These are phyloP conservation scores for Thomomys bottae DNA, from an alignment of 2,113 vertebrate genomes.

Conservation along the genomic window DNA sequence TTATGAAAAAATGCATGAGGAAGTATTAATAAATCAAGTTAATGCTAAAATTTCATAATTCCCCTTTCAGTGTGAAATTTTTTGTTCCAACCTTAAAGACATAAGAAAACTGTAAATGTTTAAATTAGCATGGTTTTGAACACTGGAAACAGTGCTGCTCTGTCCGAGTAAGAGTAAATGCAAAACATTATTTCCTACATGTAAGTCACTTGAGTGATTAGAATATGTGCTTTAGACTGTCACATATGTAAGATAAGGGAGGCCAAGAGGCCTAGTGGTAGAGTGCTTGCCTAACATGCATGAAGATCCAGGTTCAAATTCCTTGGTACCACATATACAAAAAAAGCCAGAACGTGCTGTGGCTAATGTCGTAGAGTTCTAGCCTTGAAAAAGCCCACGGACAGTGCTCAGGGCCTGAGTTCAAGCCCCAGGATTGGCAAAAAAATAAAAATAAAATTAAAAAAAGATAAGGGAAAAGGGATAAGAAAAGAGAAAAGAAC, in stretches of 20 bases:
- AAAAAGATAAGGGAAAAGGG: too few relatives aligned
- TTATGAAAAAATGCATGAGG: slow-evolving; percentile 76
- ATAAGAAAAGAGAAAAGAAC: background rate
- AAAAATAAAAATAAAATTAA: too few relatives aligned
- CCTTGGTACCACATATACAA: too few relatives aligned
- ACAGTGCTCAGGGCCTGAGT: too few relatives aligned
- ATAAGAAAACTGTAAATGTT: slow-evolving; percentile 34
- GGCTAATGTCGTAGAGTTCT: too few relatives aligned
- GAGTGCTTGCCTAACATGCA: too few relatives aligned
- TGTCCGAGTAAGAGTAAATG: slow-evolving; percentile 80
- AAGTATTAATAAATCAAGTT: slow-evolving; percentile 82
- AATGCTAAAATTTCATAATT: slow-evolving; percentile 80
- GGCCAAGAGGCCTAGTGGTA: too few relatives aligned
- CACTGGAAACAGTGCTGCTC: slow-evolving; percentile 72
- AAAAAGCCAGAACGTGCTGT: too few relatives aligned
- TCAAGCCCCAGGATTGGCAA: too few relatives aligned
- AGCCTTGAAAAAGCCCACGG: too few relatives aligned
- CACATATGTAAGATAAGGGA: too few relatives aligned
- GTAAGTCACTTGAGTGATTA: slow-evolving; percentile 79
- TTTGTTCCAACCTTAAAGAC: slow-evolving; percentile 63
- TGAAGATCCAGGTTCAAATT: too few relatives aligned
- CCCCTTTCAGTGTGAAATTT: slow-evolving; percentile 71
- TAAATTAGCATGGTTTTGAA: slow-evolving; percentile 73
- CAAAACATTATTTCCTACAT: slow-evolving; percentile 79
- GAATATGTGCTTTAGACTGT: slow-evolving; percentile 61